Base-by-base conservation (phyloP, 2,797 vertebrate genomes). In the Neostethus bicornis region DNA sequence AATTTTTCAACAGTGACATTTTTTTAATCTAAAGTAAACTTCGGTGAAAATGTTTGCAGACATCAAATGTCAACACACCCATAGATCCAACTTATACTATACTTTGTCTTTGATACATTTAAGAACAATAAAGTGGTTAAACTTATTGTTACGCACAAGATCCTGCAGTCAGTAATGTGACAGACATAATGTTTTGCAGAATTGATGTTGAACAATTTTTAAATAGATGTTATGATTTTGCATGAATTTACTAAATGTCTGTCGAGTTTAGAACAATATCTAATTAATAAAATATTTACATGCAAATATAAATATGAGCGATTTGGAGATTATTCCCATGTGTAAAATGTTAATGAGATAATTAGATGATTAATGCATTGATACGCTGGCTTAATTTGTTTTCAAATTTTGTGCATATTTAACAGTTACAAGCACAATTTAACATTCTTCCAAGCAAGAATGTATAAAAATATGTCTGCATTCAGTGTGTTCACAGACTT, bases 131-230 rank as follows among this genome's bases (percentile, higher is more conserved):
- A 47, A 39, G 41, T 45, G 41, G 80, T 29, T 51, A 44, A 58
- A 25, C 35, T 28, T 45, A 51, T 65, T 64, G 57, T 53, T 53
- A 58, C 42, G 54, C 19, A 34, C 47, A 61, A 63, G 60, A 64
- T 66, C 61, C 51, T 44, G 35, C 11, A 25, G 53, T 56, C 63
- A 53, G 31, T 34, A 54, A 32, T 31, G 53, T 29, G 28, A 23
- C 35, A 34, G 47, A 12, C 12, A 65, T 28, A 24, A 28, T 54
- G 35, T 47, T 10, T 23, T 32, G 14, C n/a, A 10, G n/a, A 26
- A 46, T 50, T 10, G 51, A 20, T 52, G 37, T 12, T 1, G 1
- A 16, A 17, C 6, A 32, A 4, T 32, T 32, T 3, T 14, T 32
- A 14, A 32, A 32, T n/a, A 34, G 34, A 34, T 34, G 13, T n/a